Evolutionary conservation across 2,888 invertebrate species (phyloP).

Genomic region (Glomeris marginata): DNA sequence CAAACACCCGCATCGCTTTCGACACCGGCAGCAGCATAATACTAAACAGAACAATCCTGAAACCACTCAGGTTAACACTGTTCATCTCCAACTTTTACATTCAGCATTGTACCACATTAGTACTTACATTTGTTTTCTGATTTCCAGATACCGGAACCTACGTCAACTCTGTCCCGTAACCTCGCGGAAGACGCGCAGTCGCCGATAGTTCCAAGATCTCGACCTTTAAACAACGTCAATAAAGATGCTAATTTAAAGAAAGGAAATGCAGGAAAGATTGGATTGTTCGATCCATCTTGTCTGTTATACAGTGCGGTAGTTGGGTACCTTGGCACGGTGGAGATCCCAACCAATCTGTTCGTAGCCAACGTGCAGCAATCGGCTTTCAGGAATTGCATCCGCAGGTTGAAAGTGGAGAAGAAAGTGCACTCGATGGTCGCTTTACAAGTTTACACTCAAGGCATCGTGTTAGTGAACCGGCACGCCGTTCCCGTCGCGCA

Average conservation of each 20-base stretch:
- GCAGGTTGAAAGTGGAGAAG: constrained; percentile 74
- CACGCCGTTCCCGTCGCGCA: constrained; percentile 66
- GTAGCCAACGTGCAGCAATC: constrained; percentile 38
- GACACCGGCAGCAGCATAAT: constrained; percentile 19
- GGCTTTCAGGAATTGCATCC: constrained; percentile 68
- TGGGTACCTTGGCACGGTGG: constrained; percentile 89
- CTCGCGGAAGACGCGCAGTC: no score
- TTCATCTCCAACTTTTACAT: no score
- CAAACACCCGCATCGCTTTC: constrained; percentile 27
- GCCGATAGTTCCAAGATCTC: no score
- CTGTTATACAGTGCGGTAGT: constrained; percentile 53
- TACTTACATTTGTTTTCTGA: no score
- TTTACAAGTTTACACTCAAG: constrained; percentile 66
- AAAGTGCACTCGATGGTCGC: constrained; percentile 61
- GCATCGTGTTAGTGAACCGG: constrained; percentile 58
- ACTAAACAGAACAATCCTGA: not conserved
- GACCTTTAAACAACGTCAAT: no score
- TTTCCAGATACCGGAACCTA: no score
- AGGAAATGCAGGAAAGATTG: constrained; percentile 10
- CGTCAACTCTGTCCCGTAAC: no score
- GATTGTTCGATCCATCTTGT: constrained; percentile 11
- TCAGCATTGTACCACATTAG: no score
- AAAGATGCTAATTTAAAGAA: not conserved
- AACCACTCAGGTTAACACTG: no score
- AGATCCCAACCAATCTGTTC: constrained; percentile 53